Conservation (phyloP, 2,888 invertebrate species). For the Agonum fuliginosum region DNA sequence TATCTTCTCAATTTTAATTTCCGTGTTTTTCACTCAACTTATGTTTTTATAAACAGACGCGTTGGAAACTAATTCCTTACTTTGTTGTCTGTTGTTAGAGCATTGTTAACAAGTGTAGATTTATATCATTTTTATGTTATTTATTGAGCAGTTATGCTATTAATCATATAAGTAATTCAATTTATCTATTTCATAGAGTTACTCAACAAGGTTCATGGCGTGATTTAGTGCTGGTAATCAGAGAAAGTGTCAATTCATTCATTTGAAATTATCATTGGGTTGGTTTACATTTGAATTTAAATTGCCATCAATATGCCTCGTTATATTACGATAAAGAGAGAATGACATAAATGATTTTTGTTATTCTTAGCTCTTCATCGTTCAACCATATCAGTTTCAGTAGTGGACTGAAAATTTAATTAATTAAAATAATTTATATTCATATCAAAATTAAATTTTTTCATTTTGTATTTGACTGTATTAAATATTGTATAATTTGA, state of each 20-base stretch:
- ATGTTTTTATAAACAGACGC: neutral
- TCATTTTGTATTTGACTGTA: too few species aligned
- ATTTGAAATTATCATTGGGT: neutral
- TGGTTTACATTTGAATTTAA: constrained; percentile 9
- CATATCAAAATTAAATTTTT: too few species aligned
- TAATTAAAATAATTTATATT: too few species aligned
- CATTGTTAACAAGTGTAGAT: constrained; percentile 25
- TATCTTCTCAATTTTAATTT: constrained; percentile 11
- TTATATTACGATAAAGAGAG: neutral
- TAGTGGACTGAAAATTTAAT: too few species aligned
- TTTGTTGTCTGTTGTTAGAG: neutral
- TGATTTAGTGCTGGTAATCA: constrained; percentile 7
- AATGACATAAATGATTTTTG: neutral
- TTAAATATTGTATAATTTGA: too few species aligned
- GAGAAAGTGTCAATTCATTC: constrained; percentile 23
- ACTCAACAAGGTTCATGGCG: constrained; percentile 3
- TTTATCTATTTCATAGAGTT: constrained; percentile 40
- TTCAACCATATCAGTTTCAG: too few species aligned
- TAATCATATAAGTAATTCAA: constrained; percentile 42
- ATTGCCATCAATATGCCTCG: neutral
- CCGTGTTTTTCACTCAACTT: neutral
- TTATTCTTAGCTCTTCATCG: too few species aligned
- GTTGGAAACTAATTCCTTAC: constrained; percentile 5
- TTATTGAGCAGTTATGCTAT: constrained; percentile 19
- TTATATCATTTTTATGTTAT: constrained; percentile 8